Conservation (phyloP, 2,797 vertebrate genomes). For the Saxicola maurus region DNA sequence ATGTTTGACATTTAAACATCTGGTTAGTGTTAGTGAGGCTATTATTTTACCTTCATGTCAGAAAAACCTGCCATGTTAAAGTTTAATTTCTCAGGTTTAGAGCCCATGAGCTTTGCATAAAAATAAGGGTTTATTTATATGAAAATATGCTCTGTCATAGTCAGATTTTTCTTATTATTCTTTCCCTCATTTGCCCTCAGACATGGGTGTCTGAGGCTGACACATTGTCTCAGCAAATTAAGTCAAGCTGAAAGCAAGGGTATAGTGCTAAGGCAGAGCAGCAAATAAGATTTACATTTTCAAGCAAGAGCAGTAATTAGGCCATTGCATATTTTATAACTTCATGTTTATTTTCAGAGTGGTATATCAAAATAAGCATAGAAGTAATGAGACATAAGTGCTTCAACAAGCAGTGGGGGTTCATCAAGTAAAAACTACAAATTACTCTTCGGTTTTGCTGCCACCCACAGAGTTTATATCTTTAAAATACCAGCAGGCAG, state of each 20-base stretch:
- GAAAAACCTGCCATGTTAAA: not conserved
- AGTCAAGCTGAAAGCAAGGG: constrained; percentile 34
- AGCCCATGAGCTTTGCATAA: not conserved
- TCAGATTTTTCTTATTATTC: not conserved
- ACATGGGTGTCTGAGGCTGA: constrained; percentile 37
- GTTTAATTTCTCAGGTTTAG: constrained; percentile 15
- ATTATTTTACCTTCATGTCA: constrained; percentile 28
- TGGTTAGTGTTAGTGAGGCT: constrained; percentile 29
- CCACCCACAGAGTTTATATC: not conserved
- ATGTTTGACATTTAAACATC: constrained; percentile 42
- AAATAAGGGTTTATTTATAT: not conserved
- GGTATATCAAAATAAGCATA: not conserved
- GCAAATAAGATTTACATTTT: constrained; percentile 38
- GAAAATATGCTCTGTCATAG: constrained; percentile 33
- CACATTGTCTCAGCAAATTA: constrained; percentile 58
- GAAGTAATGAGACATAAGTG: not conserved
- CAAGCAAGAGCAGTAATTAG: constrained; percentile 31
- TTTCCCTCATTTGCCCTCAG: constrained; percentile 33
- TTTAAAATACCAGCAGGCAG: not conserved
- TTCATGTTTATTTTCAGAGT: constrained; percentile 36
- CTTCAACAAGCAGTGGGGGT: not conserved
- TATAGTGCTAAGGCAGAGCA: not conserved
- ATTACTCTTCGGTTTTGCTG: not conserved
- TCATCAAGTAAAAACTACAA: constrained; percentile 21
- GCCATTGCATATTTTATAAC: constrained; percentile 26